phyloP scores from a whole-genome alignment of 2,797 vertebrate genomes.

The Spatula versicolor region DNA sequence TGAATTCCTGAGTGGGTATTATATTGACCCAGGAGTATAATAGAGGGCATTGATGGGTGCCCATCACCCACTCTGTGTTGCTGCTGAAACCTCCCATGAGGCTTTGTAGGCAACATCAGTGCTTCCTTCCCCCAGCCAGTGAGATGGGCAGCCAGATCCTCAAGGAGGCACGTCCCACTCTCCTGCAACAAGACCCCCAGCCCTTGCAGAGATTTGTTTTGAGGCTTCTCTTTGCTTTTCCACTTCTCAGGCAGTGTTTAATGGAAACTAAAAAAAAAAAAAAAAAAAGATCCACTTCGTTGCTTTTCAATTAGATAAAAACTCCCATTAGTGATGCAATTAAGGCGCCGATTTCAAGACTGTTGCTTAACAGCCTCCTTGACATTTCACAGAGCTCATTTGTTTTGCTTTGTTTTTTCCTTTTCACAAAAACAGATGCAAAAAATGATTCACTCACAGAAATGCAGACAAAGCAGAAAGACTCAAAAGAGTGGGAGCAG shows the following conservation, averaged over 20 bases:
- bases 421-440: conserved; percentile 34
- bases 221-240: not conserved
- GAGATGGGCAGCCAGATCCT: not conserved
- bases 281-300: conserved; percentile 26
- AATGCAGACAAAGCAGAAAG: conserved; percentile 41
- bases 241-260: conserved; percentile 26
- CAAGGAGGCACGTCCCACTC: not conserved
- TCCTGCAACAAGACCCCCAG: fast-evolving
- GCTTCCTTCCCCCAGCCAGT: not conserved
- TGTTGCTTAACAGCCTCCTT: conserved; percentile 63
- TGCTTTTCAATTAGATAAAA: conserved; percentile 69
- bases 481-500: not conserved
- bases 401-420: conserved; percentile 45
- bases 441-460: conserved; percentile 35
- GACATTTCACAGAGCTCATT: conserved; percentile 65
- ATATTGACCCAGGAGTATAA: fast-evolving
- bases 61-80: not conserved
- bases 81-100: not conserved
- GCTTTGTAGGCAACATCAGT: not conserved
- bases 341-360: conserved; percentile 35
- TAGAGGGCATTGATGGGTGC: not conserved
- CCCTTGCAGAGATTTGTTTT: not conserved
- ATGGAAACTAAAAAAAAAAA: conserved; percentile 30
- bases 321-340: conserved; percentile 60
- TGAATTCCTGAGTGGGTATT: not conserved